Evolutionary conservation across 2,113 vertebrate genomes (phyloP), one percentile per base, ranked within the genome.

Genomic region (Charina bottae): DNA sequence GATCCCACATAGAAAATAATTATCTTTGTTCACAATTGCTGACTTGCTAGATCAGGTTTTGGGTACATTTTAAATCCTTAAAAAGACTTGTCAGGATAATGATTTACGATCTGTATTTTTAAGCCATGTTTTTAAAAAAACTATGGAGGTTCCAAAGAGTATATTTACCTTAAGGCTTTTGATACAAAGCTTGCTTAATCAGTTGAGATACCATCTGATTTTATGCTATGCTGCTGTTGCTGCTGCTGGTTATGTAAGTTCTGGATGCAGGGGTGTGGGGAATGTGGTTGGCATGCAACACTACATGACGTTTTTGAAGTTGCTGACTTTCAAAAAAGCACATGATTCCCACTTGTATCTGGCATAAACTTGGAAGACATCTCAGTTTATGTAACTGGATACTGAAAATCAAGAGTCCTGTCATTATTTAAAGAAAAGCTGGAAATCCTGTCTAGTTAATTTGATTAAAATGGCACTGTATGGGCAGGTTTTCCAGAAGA

Each of bases 61-160:
- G 37, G 46, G n/a, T 83, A 2, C 42, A 13, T 37, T 13, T 59
- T 19, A 37, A 95, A 92, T 95, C 95, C 95, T 96, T 95, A 94
- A 89, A 89, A 93, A 93, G 95, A 88, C 89, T 91, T 92, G 94
- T 95, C 90, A 62, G 94, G 95, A 96, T 96, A 96, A 96, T 96
- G 94, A 95, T 94, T 96, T 94, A 96, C 94, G 94, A 94, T 96
- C 96, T 96, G 49, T 15, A 88, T 58, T 93, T 97, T 95, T 95
- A 37, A 78, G 37, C 6, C 68, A 8, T 78, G 33, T 78, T 78
- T 49, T 42, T 42, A 42, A 42, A 42, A 42, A 78, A 78, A 78
- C 92, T 96, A 87, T 93, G 95, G 94, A 91, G 37, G 92, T 96
- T 95, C 95, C 95, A 96, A 94, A 94, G 94, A 94, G 90, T 7